Percentiles rank a stretch among this genome's conserved stretches.
Conservation (phyloP, 2,113 vertebrate genomes). For the Desmodus rotundus region DNA sequence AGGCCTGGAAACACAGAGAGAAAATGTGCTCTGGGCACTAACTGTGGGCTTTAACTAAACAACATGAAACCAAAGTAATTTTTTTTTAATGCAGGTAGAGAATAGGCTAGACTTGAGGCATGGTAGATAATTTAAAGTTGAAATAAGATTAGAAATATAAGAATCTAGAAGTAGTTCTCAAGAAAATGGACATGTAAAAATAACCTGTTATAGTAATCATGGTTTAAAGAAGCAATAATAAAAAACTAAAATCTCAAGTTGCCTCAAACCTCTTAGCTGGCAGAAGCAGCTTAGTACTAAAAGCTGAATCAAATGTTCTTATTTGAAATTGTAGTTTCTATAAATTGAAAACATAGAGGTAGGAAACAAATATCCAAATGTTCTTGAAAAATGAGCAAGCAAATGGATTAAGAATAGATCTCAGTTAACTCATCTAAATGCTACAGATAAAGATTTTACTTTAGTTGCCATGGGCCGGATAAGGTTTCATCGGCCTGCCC, state of each 20-base stretch:
- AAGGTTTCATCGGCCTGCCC: neutral
- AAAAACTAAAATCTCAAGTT: constrained; percentile 18
- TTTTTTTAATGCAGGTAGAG: neutral
- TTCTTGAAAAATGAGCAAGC: constrained; percentile 42
- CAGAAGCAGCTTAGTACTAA: neutral
- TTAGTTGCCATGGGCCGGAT: neutral
- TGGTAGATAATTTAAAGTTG: neutral
- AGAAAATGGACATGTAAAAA: neutral
- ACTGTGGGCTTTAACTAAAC: neutral
- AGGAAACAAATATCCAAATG: constrained; percentile 1
- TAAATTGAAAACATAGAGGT: constrained; percentile 8
- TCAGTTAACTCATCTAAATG: neutral
- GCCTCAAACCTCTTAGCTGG: neutral
- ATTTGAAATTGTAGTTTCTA: neutral
- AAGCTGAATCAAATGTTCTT: constrained; percentile 9
- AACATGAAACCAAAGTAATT: neutral
- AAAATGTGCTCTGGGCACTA: neutral
- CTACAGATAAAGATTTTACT: neutral
- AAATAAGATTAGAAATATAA: constrained; percentile 26
- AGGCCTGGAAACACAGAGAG: neutral
- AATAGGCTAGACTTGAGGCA: neutral
- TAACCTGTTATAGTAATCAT: neutral
- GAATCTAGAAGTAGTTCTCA: neutral
- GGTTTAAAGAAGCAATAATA: constrained; percentile 25
- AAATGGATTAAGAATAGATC: constrained; percentile 2